Base-by-base conservation (phyloP, 35 echinoderm and acorn worm genomes). In the Apostichopus japonicus region DNA sequence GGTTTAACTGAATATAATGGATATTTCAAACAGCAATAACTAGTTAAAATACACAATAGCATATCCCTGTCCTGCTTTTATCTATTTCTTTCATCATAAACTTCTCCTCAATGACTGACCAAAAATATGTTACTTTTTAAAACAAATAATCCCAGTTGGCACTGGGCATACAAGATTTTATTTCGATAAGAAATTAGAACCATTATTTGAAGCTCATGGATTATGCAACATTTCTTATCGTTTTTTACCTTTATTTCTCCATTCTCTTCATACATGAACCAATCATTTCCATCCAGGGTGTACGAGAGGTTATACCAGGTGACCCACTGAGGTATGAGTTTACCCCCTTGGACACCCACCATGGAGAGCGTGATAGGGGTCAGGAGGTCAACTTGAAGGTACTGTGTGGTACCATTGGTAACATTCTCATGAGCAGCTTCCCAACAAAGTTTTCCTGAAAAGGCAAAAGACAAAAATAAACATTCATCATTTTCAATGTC, bases 271-370 rank as follows among this genome's bases (percentile, higher is more conserved):
- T 97, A 97, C 19, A 87, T 59, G 53, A 65, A 80, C 91, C 93
- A 97, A 11, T 61, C 86, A 0, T 55, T 73, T 4, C 93, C 93
- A 88, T 95, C 92, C 0, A 93, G 93, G 5, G 84, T 97, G 75
- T 93, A 92, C 0, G 92, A 91, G 8, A 97, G 22, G 58, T 94
- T 95, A 33, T 97, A 97, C 79, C 94, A 97, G 53, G 93, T 95
- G 6, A 97, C 91, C 96, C 96, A 97, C 54, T 92, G 67, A 8
- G 94, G 65, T 16, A 77, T 55, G 8, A 54, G 25, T 58, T 55
- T 70, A 24, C 90, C 86, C 2, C 96, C 96, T 67, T 97, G 96
- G 8, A 97, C 91, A 59, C 86, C 94, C 25, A 97, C 54, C 96
- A 93, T 97, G 23, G 76, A 83, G 1, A 97, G 79, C 5, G 57